These are phyloP conservation scores for Hippopotamus amphibius DNA, from an alignment of 2,113 vertebrate genomes.

Conservation along the genomic window DNA sequence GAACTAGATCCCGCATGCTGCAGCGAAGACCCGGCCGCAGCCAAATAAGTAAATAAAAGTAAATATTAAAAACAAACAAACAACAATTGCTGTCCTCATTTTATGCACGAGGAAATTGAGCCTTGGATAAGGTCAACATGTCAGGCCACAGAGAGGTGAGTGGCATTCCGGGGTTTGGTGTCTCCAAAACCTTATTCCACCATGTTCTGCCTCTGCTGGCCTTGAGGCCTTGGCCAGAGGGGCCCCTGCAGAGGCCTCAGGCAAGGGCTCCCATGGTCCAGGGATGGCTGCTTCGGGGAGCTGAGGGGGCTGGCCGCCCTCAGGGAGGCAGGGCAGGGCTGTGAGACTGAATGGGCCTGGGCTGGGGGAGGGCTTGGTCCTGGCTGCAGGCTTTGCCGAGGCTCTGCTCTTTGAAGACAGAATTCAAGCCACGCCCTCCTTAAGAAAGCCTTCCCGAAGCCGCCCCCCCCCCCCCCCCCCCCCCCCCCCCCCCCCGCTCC, in stretches of 20 bases:
- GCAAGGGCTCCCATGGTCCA: not conserved
- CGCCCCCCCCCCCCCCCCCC: too few species aligned
- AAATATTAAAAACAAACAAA: too few species aligned
- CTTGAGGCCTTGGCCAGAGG: not conserved
- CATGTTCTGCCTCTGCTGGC: not conserved
- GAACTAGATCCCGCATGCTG: too few species aligned
- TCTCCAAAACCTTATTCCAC: not conserved
- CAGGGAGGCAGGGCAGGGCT: not conserved
- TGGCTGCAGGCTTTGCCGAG: not conserved
- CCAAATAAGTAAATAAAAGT: too few species aligned
- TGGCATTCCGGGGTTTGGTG: not conserved
- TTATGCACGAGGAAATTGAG: not conserved
- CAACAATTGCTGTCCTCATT: not conserved
- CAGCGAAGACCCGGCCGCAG: too few species aligned
- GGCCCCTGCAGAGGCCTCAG: not conserved
- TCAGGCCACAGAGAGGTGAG: not conserved
- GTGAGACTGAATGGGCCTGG: not conserved
- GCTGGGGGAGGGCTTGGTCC: not conserved
- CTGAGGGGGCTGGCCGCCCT: not conserved
- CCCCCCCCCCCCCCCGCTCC: accelerated
- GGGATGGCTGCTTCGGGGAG: not conserved
- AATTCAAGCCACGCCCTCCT: not conserved
- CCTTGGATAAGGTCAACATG: not conserved
- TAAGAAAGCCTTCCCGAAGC: not conserved
- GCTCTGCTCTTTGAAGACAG: not conserved